Evolutionary conservation across 2,113 vertebrate genomes (phyloP).

Genomic region (Cricetomys ansorgei): DNA sequence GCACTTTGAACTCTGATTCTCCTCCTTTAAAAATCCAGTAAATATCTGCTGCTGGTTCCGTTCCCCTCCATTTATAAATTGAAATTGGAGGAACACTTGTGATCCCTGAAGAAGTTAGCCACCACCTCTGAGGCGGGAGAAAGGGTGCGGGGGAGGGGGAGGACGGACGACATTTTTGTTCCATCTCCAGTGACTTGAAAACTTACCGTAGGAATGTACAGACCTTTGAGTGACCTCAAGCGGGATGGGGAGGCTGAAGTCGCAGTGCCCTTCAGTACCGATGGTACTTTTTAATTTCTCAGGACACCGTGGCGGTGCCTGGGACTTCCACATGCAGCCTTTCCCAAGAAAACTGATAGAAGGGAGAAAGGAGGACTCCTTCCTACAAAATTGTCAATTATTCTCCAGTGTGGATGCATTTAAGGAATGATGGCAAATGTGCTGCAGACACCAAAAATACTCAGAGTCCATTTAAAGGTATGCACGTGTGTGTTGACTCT

Average conservation of each 20-base stretch:
- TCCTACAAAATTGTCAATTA: constrained; percentile 38
- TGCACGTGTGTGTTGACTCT: constrained; percentile 15
- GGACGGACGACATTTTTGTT: not conserved
- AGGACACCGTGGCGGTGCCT: accelerated
- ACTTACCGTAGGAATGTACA: not conserved
- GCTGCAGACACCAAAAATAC: constrained; percentile 20
- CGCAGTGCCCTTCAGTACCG: not conserved
- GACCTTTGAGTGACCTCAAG: not conserved
- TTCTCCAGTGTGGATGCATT: constrained; percentile 71
- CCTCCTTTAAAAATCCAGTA: not conserved
- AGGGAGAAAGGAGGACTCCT: constrained; percentile 64
- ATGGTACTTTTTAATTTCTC: not conserved
- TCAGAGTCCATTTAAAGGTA: constrained; percentile 72
- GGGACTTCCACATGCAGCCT: not conserved
- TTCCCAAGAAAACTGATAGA: constrained; percentile 59
- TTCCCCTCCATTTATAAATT: not conserved
- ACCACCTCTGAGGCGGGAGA: not conserved
- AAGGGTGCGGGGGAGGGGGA: not conserved
- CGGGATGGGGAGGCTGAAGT: not conserved
- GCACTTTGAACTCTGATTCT: not conserved
- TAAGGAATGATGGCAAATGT: constrained; percentile 67
- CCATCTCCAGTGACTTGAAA: constrained; percentile 8
- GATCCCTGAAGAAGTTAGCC: not conserved
- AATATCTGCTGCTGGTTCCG: not conserved
- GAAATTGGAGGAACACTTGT: not conserved